Evolutionary conservation across 2,113 vertebrate species (phyloP), one percentile per base, ranked within the genome.

Genomic region (Mormoops blainvillei): DNA sequence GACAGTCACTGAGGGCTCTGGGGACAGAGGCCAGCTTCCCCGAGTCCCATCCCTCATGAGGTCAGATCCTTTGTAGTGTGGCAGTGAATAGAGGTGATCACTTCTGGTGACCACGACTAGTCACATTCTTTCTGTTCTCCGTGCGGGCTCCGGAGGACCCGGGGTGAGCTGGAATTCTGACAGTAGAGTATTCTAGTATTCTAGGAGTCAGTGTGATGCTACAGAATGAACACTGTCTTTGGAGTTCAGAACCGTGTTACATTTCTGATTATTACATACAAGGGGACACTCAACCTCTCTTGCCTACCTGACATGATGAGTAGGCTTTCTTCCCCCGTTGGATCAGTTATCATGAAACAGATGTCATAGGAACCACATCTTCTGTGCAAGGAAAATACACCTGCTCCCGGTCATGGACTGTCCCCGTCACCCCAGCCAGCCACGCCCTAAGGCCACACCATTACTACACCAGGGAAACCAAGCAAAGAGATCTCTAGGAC

Each of bases 261-360:
- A 80, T 81, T 68, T 31, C 70, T 38, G n/a, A 45, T 11, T 6
- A 6, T n/a, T 10, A 20, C 20, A 18, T 10, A 26, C 7, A 41
- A 54, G 54, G 26, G 26, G 43, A 43, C 45, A 22, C 9, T 20
- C 16, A 4, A 13, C 12, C 63, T 73, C 36, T 4, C 9, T 28
- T 76, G 22, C 26, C 18, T 1, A 54, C 33, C 28, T 0, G 0
- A 20, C 7, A 3, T 2, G 58, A 3, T 2, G 58, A 83, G 28
- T 14, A 50, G 36, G 22, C 41, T 78, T 45, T 71, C 48, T 41
- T 52, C 50, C 43, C 31, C 41, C 11, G 0, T 1, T 28, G 36
- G 56, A n/a, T 50, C 85, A 38, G 19, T 50, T 74, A 26, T 48
- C 50, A 63, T 5, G 19, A 90, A 97, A 61, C 38, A 76, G 36